A percentile compares a stretch with the other conserved stretches of the same genome.
Conservation (phyloP, 2,888 invertebrate genomes). For the Orthonevra nobilis region DNA sequence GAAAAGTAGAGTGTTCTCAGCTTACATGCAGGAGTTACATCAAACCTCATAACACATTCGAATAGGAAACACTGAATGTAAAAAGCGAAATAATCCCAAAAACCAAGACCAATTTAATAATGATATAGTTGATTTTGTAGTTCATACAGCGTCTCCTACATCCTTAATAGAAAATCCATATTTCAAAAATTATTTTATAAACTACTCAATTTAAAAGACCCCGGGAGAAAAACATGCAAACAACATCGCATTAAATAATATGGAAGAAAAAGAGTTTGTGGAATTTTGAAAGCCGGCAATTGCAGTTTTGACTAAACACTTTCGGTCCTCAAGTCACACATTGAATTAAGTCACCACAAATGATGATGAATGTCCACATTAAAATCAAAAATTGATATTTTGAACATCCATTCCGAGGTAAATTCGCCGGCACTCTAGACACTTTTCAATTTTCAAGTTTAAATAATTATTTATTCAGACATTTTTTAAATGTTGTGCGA, state of each 20-base stretch:
- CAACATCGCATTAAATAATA: neutral
- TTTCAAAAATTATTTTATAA: neutral
- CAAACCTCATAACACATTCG: neutral
- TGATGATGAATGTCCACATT: neutral
- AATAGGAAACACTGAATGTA: neutral
- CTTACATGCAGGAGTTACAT: neutral
- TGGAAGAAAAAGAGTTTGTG: neutral
- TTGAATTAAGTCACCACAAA: neutral
- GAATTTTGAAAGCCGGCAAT: neutral
- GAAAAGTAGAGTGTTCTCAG: too few relatives aligned
- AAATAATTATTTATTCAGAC: neutral
- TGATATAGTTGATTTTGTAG: neutral
- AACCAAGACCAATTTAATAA: neutral
- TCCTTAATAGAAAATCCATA: neutral
- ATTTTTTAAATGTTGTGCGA: slow-evolving; percentile 1
- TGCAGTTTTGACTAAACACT: slow-evolving; percentile 3
- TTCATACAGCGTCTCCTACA: neutral
- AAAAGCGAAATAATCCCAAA: neutral
- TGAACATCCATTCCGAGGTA: neutral
- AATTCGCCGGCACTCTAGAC: neutral
- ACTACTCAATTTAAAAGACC: neutral
- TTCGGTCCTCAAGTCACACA: neutral
- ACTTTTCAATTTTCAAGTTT: neutral
- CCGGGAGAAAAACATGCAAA: neutral
- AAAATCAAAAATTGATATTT: neutral